phyloP scores from a whole-genome alignment of 2,888 invertebrate species.

The Sarcophaga subvicina region DNA sequence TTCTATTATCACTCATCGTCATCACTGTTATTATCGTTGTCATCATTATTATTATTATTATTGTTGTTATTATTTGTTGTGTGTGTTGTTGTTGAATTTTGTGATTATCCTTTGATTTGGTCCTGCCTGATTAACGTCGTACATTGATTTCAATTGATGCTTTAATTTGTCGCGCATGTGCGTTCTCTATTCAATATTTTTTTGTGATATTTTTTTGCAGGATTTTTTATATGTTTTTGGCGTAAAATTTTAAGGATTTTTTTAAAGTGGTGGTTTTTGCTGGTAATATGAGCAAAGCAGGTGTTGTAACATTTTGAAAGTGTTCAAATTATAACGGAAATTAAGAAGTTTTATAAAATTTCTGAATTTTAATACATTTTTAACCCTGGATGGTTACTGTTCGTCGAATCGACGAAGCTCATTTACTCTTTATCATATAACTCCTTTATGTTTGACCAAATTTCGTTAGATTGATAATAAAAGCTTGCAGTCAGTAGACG shows the following conservation, averaged over 20 bases:
- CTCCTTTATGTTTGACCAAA: too few relatives aligned
- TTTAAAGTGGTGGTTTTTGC: slow-evolving; percentile 45
- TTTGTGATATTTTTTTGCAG: not conserved
- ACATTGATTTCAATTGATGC: slow-evolving; percentile 71
- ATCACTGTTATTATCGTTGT: slow-evolving; percentile 43
- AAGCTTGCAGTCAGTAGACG: too few relatives aligned
- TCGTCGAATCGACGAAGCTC: too few relatives aligned
- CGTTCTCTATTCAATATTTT: slow-evolving; percentile 51
- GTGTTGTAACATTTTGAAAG: not conserved
- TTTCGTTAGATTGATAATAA: too few relatives aligned
- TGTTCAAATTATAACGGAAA: not conserved
- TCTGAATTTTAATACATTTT: too few relatives aligned
- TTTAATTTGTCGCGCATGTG: slow-evolving; percentile 70
- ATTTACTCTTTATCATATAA: too few relatives aligned
- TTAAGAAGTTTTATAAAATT: too few relatives aligned
- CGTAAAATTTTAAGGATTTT: slow-evolving; percentile 31
- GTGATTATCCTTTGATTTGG: slow-evolving; percentile 67
- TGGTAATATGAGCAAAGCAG: not conserved
- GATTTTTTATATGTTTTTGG: slow-evolving; percentile 39
- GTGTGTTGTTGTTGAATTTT: slow-evolving; percentile 40
- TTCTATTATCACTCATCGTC: slow-evolving; percentile 32
- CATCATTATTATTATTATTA: slow-evolving; percentile 70
- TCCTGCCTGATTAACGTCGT: slow-evolving; percentile 54
- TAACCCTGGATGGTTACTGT: too few relatives aligned
- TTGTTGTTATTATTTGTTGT: slow-evolving; percentile 70